phyloP scores from a whole-genome alignment of 2,113 vertebrate species.

The Sturnus vulgaris region DNA sequence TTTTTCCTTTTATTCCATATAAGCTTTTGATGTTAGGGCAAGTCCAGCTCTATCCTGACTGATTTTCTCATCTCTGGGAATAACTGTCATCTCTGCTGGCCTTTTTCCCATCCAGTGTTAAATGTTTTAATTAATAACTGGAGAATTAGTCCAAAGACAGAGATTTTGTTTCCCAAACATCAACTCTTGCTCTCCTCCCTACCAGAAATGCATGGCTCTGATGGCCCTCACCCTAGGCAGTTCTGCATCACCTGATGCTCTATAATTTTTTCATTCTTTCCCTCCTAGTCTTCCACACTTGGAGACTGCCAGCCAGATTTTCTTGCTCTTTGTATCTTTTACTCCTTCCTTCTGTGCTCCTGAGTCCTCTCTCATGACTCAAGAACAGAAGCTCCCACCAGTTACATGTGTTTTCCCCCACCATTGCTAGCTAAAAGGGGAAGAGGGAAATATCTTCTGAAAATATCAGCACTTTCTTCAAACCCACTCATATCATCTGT shows the following conservation, averaged over 20 bases:
- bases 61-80: background rate
- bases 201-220: background rate
- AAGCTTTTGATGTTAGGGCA: background rate
- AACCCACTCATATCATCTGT: background rate
- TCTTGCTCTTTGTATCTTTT: background rate
- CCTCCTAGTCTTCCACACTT: background rate
- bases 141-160: constrained; percentile 1
- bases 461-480: constrained; percentile 50
- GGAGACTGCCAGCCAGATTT: background rate
- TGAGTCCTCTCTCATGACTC: background rate
- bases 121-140: constrained; percentile 19
- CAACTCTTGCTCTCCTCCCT: background rate
- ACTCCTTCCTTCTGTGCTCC: background rate
- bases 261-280: background rate
- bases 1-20: constrained; percentile 15
- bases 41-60: background rate
- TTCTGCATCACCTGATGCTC: background rate
- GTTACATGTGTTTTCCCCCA: background rate
- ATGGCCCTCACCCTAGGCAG: background rate
- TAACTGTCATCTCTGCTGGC: background rate
- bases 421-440: background rate
- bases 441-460: constrained; percentile 31
- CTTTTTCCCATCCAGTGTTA: background rate
- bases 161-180: background rate
- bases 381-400: background rate